Base-by-base conservation (phyloP, 2,888 invertebrate species). In the Cryptus armator region DNA sequence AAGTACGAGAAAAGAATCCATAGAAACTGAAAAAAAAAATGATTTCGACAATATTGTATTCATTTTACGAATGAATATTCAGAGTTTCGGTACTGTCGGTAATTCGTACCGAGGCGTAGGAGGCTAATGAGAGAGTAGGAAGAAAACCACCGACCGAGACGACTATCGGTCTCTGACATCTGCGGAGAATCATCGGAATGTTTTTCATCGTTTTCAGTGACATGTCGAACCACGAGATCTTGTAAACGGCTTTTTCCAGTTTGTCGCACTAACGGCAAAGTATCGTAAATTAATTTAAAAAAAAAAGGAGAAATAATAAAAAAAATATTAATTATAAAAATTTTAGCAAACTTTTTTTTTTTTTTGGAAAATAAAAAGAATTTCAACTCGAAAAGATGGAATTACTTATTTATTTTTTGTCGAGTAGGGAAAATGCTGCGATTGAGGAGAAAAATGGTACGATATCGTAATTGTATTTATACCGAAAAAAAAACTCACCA, bases 161-260 rank as follows among this genome's bases (percentile, higher is more conserved):
- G 10, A 75, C 24, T 5, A 76, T 19, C 6, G 80, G 74, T 24
- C 59, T 64, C n/a, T 84, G 80, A 48, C 72, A 75, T 71, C 72
- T 70, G 7, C 14, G 32, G 3, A 84, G 76, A n/a, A 82, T 32
- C 1, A 75, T 51, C 9, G 71, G 16, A 51, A 88, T 12, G 0
- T 64, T 59, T 3, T 16, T 87, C 16, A 68, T 79, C 67, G 86
- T 79, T 37, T 79, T 66, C 0, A 59, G 56, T 4, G 89, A 71
- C 56, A 88, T 87, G 12, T 87, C 88, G 12, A 84, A 10, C 87
- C 90, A 87, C 0, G 83, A 76, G 7, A 82, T 81, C 9, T 80
- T 67, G 29, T 86, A 90, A 7, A 83, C 72, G 12, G 88, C 56
- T 12, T 16, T 59, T 53, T 67, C 70, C 70, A 78, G 48, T 12